Evolutionary conservation across 2,888 invertebrate species (phyloP).

Genomic region (Heliconius ismenius): DNA sequence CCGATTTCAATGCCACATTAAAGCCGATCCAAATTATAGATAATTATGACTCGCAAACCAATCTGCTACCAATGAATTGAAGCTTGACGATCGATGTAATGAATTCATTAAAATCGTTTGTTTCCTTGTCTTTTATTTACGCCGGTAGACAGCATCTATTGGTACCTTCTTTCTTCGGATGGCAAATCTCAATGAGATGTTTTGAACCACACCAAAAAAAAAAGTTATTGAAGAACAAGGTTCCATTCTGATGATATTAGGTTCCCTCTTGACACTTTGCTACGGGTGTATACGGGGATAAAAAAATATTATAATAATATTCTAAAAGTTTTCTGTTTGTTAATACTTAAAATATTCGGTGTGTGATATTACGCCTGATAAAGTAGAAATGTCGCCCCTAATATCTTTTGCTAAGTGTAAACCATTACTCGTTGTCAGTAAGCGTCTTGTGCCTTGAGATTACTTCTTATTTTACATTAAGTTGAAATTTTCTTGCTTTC

Average conservation of each 20-base stretch:
- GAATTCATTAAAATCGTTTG: background rate
- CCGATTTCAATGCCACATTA: background rate
- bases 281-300: no score
- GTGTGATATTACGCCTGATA: constrained; percentile 1
- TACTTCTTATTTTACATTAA: constrained; percentile 10
- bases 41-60: background rate
- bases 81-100: background rate
- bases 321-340: background rate
- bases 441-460: background rate
- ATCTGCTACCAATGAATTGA: background rate
- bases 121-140: no score
- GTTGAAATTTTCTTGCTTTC: background rate
- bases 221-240: no score
- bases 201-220: background rate
- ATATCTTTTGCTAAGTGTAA: constrained; percentile 3
- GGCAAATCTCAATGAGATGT: no score
- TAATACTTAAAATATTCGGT: constrained; percentile 6
- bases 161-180: background rate
- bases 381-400: constrained; percentile 10
- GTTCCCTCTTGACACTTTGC: no score
- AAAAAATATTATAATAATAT: no score
- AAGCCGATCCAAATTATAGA: background rate
- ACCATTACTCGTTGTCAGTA: constrained; percentile 13
- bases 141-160: background rate
- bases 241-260: background rate